phyloP scores from a whole-genome alignment of 2,113 vertebrate genomes.

The Pituophis catenifer region DNA sequence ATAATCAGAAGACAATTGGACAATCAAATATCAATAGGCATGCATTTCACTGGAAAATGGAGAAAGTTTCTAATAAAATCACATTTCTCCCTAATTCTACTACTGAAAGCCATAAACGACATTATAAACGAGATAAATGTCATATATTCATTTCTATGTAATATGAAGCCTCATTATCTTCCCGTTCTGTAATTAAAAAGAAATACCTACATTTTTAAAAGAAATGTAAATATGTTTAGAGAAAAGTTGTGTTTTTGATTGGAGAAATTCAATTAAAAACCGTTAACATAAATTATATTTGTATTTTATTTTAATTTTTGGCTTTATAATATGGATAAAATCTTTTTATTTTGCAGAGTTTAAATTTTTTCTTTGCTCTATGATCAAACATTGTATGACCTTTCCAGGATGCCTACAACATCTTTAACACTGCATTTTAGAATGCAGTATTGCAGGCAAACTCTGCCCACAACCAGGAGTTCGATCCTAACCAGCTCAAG shows the following conservation, averaged over 20 bases:
- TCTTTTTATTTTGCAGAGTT: not conserved
- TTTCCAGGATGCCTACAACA: not conserved
- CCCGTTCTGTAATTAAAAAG: not conserved
- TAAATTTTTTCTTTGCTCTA: not conserved
- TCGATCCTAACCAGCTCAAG: no score
- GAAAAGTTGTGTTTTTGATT: not conserved
- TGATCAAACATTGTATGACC: not conserved
- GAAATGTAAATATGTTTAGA: not conserved
- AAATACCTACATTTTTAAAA: not conserved
- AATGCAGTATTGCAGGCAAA: not conserved
- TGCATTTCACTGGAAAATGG: not conserved
- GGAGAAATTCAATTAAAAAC: not conserved
- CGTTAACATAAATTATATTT: not conserved
- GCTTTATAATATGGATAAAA: not conserved
- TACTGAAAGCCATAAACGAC: not conserved
- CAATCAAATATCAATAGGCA: not conserved
- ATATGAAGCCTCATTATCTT: constrained; percentile 16
- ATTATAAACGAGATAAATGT: not conserved
- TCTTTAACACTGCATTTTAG: not conserved
- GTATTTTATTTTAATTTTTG: not conserved
- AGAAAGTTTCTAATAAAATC: not conserved
- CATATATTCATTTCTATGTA: not conserved
- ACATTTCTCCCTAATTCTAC: not conserved
- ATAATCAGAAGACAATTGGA: not conserved
- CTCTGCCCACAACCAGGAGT: no score